These are phyloP conservation scores for Tachina lurida DNA, from an alignment of 2,888 invertebrate genomes.

Conservation along the genomic window DNA sequence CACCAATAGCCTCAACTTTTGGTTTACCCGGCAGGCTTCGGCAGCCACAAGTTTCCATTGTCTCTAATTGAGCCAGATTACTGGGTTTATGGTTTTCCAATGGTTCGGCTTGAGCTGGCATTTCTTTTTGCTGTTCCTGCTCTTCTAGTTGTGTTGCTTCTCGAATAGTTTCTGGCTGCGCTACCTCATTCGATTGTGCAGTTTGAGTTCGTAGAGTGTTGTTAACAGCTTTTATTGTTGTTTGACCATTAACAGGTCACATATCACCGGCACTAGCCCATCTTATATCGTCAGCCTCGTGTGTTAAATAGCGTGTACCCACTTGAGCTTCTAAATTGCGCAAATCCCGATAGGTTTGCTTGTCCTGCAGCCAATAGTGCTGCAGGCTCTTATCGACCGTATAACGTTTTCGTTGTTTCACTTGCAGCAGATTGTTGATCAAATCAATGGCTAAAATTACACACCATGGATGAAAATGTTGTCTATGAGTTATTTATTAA, in stretches of 20 bases:
- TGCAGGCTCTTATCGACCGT: slow-evolving; percentile 97
- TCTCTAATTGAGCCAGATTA: slow-evolving; percentile 71
- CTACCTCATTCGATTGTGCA: not conserved
- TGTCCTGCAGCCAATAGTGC: slow-evolving; percentile 98
- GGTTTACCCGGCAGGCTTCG: slow-evolving; percentile 79
- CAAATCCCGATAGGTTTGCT: slow-evolving; percentile 97
- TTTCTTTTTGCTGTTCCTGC: slow-evolving; percentile 40
- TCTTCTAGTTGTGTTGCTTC: slow-evolving; percentile 45
- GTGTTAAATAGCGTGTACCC: slow-evolving; percentile 92
- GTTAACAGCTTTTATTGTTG: slow-evolving; percentile 30
- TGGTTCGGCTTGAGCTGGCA: not conserved
- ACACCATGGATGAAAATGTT: no score
- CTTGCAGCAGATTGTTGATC: slow-evolving; percentile 98
- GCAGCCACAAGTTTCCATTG: slow-evolving; percentile 76
- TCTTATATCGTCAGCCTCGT: slow-evolving; percentile 95
- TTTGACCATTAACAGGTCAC: slow-evolving; percentile 81
- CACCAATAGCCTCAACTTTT: slow-evolving; percentile 82
- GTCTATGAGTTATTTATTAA: not conserved
- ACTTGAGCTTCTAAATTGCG: slow-evolving; percentile 92
- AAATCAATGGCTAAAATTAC: slow-evolving; percentile 93
- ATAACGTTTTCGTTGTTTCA: slow-evolving; percentile 96
- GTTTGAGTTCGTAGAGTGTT: not conserved
- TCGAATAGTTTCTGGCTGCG: slow-evolving; percentile 37
- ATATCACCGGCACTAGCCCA: slow-evolving; percentile 86
- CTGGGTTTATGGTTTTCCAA: slow-evolving; percentile 36